Base-by-base conservation (phyloP, 2,888 invertebrate genomes). In the Cantharis nigra region DNA sequence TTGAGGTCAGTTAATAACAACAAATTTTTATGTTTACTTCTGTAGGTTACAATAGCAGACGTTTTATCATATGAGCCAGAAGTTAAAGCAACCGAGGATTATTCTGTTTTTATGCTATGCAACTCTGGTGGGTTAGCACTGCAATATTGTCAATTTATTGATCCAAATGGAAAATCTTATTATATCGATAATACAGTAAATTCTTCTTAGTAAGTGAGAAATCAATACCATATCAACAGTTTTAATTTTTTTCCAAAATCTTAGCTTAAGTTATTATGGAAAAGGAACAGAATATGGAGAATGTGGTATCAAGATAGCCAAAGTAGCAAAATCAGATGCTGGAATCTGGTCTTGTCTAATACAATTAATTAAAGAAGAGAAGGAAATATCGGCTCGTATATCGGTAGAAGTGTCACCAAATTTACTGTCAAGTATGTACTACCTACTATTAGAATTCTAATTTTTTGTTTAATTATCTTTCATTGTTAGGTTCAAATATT, bases 41-140 rank as follows among this genome's bases (percentile, higher is more conserved):
- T 49, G 49, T 23, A 76, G 79, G 63, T 80, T 9, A 67, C 71
- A 2, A 69, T 80, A 10, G 71, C 76, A 13, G 80, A 80, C 14
- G 23, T 76, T 4, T 74, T 80, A 69, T 63, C 71, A 14, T 33
- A 64, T n/a, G 74, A 73, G 30, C 14, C 23, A 28, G 49, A 74
- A 16, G 74, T 71, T 3, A 77, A 79, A 28, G 76, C 70, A 16
- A 16, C 23, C 30, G 26, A 62, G 20, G 78, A 73, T 10, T 30
- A 75, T 16, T 18, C 71, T 5, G 74, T 65, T 5, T 30, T 71
- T 16, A 63, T 80, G 26, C 26, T 76, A 63, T 80, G 80, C 33
- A 72, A 64, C 63, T 72, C 79, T 1, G 74, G 69, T 26, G 80
- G 78, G n/a, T 67, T 80, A n/a, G 78, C 80, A 10, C 16, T 80